Percentiles rank a stretch among this genome's conserved stretches.
These are phyloP conservation scores for Bovichtus variegatus DNA, from an alignment of 2,797 vertebrate genomes.

Conservation along the genomic window DNA sequence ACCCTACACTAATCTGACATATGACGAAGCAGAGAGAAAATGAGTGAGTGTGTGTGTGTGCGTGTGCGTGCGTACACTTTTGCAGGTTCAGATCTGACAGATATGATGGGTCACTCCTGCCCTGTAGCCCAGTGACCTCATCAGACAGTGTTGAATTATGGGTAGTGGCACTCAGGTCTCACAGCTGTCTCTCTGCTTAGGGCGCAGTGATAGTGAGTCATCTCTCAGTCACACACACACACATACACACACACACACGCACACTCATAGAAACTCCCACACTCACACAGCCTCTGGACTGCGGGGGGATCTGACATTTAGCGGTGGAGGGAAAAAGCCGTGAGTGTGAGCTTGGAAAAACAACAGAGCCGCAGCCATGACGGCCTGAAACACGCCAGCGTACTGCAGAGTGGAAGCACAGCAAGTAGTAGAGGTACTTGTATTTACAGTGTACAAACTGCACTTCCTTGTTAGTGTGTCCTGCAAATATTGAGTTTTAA, in stretches of 20 bases:
- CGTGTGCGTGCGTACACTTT: constrained; percentile 23
- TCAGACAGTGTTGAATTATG: constrained; percentile 73
- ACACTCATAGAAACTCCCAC: constrained; percentile 15
- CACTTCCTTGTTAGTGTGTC: background rate
- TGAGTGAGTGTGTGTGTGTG: background rate
- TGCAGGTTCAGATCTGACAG: constrained; percentile 41
- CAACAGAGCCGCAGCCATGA: constrained; percentile 26
- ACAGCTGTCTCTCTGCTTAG: constrained; percentile 56
- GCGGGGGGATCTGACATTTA: constrained; percentile 75
- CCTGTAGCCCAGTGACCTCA: constrained; percentile 66
- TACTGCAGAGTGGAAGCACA: background rate
- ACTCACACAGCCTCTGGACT: constrained; percentile 47
- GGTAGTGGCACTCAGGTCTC: constrained; percentile 71
- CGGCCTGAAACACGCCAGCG: constrained; percentile 4
- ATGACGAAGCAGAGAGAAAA: background rate
- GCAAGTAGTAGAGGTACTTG: background rate
- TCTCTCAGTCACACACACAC: constrained; percentile 22
- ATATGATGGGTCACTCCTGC: constrained; percentile 58
- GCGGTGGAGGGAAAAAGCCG: constrained; percentile 20
- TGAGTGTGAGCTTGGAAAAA: constrained; percentile 38
- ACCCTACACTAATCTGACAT: constrained; percentile 28
- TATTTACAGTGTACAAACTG: background rate
- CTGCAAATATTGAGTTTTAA: background rate
- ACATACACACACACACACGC: constrained; percentile 13
- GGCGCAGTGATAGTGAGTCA: constrained; percentile 71